These are phyloP conservation scores for Trissolcus basalis DNA, from an alignment of 1,140 invertebrate genomes.

Conservation along the genomic window DNA sequence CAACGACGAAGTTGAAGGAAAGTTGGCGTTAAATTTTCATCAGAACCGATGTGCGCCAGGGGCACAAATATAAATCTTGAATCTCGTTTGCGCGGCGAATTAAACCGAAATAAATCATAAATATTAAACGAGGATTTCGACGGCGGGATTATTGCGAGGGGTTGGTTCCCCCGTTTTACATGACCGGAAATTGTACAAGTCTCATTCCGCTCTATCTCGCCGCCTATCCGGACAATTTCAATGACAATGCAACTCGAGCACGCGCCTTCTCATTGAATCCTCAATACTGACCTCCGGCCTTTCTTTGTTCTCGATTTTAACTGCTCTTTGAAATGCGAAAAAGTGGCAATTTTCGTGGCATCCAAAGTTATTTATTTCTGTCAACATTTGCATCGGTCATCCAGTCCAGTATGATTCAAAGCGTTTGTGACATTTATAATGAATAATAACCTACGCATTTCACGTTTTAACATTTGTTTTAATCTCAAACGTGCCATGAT, in stretches of 20 bases:
- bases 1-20: not conserved
- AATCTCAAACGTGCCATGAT: too few relatives aligned
- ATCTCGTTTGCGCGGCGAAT: slow-evolving; percentile 73
- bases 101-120: slow-evolving; percentile 77
- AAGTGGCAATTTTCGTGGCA: slow-evolving; percentile 2
- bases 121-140: slow-evolving; percentile 76
- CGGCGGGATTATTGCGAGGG: slow-evolving; percentile 69
- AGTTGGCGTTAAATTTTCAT: slow-evolving; percentile 6
- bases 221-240: slow-evolving; percentile 65
- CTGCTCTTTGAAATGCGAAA: slow-evolving; percentile 19
- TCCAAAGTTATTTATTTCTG: too few relatives aligned
- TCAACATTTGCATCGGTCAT: too few relatives aligned
- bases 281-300: slow-evolving; percentile 57
- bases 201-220: slow-evolving; percentile 54
- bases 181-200: slow-evolving; percentile 70
- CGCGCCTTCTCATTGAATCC: slow-evolving; percentile 41
- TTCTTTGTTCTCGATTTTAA: slow-evolving; percentile 27
- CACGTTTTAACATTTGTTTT: too few relatives aligned
- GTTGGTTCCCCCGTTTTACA: slow-evolving; percentile 57
- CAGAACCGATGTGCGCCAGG: slow-evolving; percentile 9
- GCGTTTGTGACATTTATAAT: too few relatives aligned
- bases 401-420: too few relatives aligned
- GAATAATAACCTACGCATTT: too few relatives aligned
- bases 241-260: slow-evolving; percentile 69
- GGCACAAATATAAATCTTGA: slow-evolving; percentile 30